Base-by-base conservation (phyloP, 2,113 vertebrate genomes). In the Lophius piscatorius region DNA sequence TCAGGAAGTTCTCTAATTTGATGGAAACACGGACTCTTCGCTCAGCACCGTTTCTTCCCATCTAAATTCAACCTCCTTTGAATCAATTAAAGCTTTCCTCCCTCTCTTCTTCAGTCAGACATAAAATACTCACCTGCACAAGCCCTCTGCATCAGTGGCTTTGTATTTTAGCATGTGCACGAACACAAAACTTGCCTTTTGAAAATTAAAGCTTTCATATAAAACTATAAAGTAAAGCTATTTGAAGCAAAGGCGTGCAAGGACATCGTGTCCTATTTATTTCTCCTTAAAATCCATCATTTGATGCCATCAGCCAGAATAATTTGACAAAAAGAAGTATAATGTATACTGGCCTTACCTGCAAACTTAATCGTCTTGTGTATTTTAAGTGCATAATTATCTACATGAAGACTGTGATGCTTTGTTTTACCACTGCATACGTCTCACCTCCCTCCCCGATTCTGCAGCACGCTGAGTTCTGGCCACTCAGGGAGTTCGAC, bases 401-500 rank as follows among this genome's bases (percentile, higher is more conserved):
- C 13, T n/a, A n/a, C n/a, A n/a, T n/a, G 22, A 29, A 18, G 8
- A 38, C 9, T 56, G 2, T 29, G 16, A n/a, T 1, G 1, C 3
- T 8, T 46, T n/a, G 1, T n/a, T 45, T 14, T 21, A 20, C 12
- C 2, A 9, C 26, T 18, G 11, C 17, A 28, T 34, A 6, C n/a
- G 5, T 51, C 44, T 62, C 21, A 16, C 40, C 26, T 44, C 13
- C n/a, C 2, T 21, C 31, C 33, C 34, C n/a, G 16, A 21, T 9
- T 39, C 46, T 55, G 3, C 64, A 87, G 65, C 60, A 74, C 82
- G 63, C 85, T 93, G 87, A 94, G 93, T 83, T 96, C 94, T 28
- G 91, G 95, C 72, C 94, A 94, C 72, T 94, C 96, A 22, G 93
- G 88, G 29, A 85, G 82, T 68, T 76, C 77, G 8, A 48, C 66